Evolutionary conservation across 2,888 invertebrate genomes (phyloP), one percentile per base, ranked within the genome.

Genomic region (Physocephala rufipes): DNA sequence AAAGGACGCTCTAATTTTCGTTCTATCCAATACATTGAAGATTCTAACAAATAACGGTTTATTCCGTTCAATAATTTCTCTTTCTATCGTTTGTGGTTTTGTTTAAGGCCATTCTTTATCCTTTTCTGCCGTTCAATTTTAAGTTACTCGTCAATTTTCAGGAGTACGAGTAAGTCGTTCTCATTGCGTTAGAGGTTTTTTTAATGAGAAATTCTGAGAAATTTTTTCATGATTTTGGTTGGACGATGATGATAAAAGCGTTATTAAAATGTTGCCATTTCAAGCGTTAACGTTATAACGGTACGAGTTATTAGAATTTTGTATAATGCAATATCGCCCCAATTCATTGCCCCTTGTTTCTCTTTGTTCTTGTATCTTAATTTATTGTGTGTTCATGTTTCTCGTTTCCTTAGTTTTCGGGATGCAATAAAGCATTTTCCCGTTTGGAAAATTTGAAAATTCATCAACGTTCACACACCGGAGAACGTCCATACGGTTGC

Each of bases 391-490:
- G 24, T 26, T 51, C 26, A 36, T 67, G 13, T 71, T 72, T 69
- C 71, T 72, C 61, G 77, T 79, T 9, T 87, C 88, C 61, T n/a
- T 88, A 98, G 98, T 97, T 96, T 86, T 91, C 93, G 67, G 95
- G 95, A 0, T 99, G 99, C 84, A 92, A 91, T 72, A 99, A 99
- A 85, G 96, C 97, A 0, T 99, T 99, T 88, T 97, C 97, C 1
- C 90, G 99, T 0, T 88, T 98, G 78, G 99, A 99, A 87, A 99
- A 99, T 86, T 88, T 99, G 78, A 99, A 99, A 88, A 99, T 99
- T 78, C 99, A 99, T 87, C 93, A 97, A 74, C 87, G 97, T 47
- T 96, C 96, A 1, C 97, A 97, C 85, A 97, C 97, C 0, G 99
- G 99, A 0, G 99, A 99, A 86, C 89, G 97, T 58, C 99, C 99